These are phyloP conservation scores for Distichodus sexfasciatus DNA, from an alignment of 2,797 vertebrate species.

Conservation along the genomic window DNA sequence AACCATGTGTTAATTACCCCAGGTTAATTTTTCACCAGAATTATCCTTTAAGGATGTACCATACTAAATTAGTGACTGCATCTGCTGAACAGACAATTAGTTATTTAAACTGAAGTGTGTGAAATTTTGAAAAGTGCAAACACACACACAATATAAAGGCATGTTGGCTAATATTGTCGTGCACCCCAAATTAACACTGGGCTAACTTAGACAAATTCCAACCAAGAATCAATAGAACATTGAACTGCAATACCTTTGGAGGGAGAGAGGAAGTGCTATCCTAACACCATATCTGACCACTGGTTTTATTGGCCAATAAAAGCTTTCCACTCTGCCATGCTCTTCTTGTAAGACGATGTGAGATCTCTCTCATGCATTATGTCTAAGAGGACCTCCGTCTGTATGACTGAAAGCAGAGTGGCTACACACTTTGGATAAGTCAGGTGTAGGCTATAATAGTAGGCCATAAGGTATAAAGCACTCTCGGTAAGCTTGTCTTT, in stretches of 20 bases:
- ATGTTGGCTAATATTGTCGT: background rate
- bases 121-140: too few relatives aligned
- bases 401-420: conserved; percentile 46
- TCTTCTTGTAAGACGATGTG: conserved; percentile 42
- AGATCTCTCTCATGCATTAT: conserved; percentile 44
- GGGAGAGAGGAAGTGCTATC: conserved; percentile 2
- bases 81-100: too few relatives aligned
- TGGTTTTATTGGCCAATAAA: conserved; percentile 44
- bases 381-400: conserved; percentile 39
- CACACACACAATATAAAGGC: background rate
- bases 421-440: conserved; percentile 44
- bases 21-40: too few relatives aligned
- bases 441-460: conserved; percentile 40
- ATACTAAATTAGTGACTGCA: too few relatives aligned
- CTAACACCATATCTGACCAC: conserved; percentile 4
- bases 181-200: background rate
- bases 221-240: conserved; percentile 5
- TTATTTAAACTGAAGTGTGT: too few relatives aligned
- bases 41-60: too few relatives aligned
- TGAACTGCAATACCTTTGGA: background rate
- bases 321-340: conserved; percentile 42
- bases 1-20: too few relatives aligned
- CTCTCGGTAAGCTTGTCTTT: conserved; percentile 25
- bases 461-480: conserved; percentile 48
- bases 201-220: conserved; percentile 4